Evolutionary conservation across 2,888 invertebrate species (phyloP).

Genomic region (Chaitophorus viminalis): DNA sequence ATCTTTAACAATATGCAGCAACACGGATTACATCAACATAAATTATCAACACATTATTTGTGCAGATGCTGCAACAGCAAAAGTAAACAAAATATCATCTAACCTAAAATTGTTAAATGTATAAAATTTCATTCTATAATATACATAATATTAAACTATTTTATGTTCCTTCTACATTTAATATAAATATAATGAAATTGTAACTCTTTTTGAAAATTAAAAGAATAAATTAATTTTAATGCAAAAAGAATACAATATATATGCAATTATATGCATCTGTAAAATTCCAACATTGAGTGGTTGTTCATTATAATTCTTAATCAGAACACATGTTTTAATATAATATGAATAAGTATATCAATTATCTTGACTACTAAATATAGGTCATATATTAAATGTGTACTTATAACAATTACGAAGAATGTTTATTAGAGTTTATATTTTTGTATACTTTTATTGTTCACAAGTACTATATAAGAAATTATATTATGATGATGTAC

Average conservation of each 20-base stretch:
- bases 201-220: neutral
- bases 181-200: neutral
- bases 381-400: neutral
- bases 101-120: neutral
- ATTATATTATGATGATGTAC: neutral
- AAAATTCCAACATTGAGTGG: neutral
- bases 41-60: slow-evolving; percentile 97
- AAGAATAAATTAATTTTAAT: neutral
- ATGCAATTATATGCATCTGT: neutral
- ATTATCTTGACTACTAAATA: neutral
- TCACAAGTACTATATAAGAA: neutral
- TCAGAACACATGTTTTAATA: neutral
- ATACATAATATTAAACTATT: neutral
- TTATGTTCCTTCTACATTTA: neutral
- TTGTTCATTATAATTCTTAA: neutral
- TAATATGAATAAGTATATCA: neutral
- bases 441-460: neutral
- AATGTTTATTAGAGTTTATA: neutral
- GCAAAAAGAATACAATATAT: neutral
- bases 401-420: neutral
- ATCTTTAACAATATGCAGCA: slow-evolving; percentile 96
- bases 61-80: slow-evolving; percentile 90
- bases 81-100: slow-evolving; percentile 73
- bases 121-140: slow-evolving; percentile 4
- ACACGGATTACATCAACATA: slow-evolving; percentile 98